A percentile compares a stretch with the other conserved stretches of the same genome.
Evolutionary conservation across 2,797 vertebrate species (phyloP).

Genomic region (Coregonus sp.): DNA sequence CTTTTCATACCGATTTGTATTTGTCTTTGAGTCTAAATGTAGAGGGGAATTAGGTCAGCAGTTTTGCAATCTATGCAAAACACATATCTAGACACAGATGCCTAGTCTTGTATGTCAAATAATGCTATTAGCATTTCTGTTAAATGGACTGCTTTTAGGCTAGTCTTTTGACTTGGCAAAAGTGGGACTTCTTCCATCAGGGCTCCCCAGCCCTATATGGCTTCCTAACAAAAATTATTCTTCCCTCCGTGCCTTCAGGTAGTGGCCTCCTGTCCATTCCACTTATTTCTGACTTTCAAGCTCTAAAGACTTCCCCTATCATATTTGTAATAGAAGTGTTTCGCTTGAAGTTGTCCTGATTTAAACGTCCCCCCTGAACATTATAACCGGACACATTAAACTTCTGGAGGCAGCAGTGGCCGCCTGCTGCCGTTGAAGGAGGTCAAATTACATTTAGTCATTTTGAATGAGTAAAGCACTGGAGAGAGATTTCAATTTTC

Average conservation of each 20-base stretch:
- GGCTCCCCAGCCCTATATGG: not conserved
- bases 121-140: not conserved
- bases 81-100: not conserved
- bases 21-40: conserved; percentile 3
- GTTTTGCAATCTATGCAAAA: not conserved
- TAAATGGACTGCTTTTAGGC: not conserved
- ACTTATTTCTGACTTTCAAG: conserved; percentile 65
- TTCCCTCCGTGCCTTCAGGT: conserved; percentile 27
- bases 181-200: not conserved
- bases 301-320: conserved; percentile 54
- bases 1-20: conserved; percentile 27
- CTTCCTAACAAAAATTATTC: not conserved
- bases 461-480: conserved; percentile 64
- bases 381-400: conserved; percentile 63
- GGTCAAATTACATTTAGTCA: conserved; percentile 73
- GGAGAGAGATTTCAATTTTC: conserved; percentile 75
- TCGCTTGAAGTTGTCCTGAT: conserved; percentile 69
- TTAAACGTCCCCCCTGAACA: conserved; percentile 61
- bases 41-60: too few species aligned
- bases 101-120: not conserved
- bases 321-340: conserved; percentile 66
- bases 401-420: conserved; percentile 43
- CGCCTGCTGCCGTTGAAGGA: conserved; percentile 47
- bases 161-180: not conserved
- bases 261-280: conserved; percentile 55